These are phyloP conservation scores for Zingel zingel DNA, from an alignment of 2,113 vertebrate species.

Conservation along the genomic window DNA sequence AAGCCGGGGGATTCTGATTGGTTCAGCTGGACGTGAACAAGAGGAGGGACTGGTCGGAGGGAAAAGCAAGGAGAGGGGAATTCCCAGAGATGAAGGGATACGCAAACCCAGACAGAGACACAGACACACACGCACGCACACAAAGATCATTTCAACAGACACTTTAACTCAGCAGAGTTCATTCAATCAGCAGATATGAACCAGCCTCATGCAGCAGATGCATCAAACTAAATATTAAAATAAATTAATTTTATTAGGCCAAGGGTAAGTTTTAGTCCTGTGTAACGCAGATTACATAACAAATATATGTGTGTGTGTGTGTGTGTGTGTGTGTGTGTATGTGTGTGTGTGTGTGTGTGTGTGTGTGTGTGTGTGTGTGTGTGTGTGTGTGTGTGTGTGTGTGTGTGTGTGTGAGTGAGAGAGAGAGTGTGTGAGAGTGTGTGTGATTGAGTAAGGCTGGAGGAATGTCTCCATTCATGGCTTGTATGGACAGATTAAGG, in stretches of 20 bases:
- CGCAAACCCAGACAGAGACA: conserved; percentile 54
- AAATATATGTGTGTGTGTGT: conserved; percentile 30
- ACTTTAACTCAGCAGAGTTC: neutral
- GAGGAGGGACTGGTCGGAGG: conserved; percentile 34
- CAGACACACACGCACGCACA: conserved; percentile 6
- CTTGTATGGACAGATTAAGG: conserved; percentile 75
- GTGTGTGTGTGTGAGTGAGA: conserved; percentile 49
- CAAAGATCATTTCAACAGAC: conserved; percentile 33
- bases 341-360: conserved; percentile 57
- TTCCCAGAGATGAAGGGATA: conserved; percentile 75
- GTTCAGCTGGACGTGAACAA: conserved; percentile 32
- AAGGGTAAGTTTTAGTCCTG: conserved; percentile 23
- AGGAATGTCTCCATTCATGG: conserved; percentile 78
- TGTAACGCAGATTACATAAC: conserved; percentile 26
- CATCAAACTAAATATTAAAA: conserved; percentile 3
- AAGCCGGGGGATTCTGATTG: conserved; percentile 63
- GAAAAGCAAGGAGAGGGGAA: conserved; percentile 66
- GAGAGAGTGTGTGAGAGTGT: conserved; percentile 46
- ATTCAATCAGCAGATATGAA: conserved; percentile 45
- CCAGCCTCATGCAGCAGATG: neutral
- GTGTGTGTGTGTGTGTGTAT: conserved; percentile 28
- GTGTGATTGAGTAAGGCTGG: conserved; percentile 63
- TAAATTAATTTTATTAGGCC: conserved; percentile 12
- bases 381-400: conserved; percentile 38
- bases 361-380: conserved; percentile 44